Base-by-base conservation (phyloP, 2,888 invertebrate species). In the Sarcophaga subvicina region DNA sequence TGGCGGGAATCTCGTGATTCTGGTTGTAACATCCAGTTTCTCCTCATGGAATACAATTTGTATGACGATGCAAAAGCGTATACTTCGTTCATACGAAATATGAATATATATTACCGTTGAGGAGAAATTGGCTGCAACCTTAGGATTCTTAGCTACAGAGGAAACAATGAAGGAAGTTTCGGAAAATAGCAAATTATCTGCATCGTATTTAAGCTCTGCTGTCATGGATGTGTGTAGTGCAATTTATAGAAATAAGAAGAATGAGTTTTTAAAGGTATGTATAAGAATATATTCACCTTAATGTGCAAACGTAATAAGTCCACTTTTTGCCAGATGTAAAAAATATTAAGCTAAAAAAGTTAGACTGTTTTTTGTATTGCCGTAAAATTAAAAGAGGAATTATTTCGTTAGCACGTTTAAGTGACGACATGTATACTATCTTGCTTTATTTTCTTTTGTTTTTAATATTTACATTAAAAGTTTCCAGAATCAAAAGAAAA, bases 61-160 rank as follows among this genome's bases (percentile, higher is more conserved):
- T 75, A 4, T 75, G 11, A 25, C 5, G 75, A 75, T 47, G 25
- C 3, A 63, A 14, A 63, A 47, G 64, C 75, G 14, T 63, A 75
- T 73, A 75, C 75, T 63, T 75, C 63, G 73, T 73, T 73, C 37
- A 37, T 73, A 25, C 25, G 25, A 20, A 73, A 14, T 20, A 10
- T 2, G 76, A n/a, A 76, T 66, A 76, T 76, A 49, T 66, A 54
- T 76, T 77, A 54, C 45, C 10, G 67, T 17, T 77, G 67, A 77
- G 45, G 77, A 77, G 22, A 59, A 77, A 77, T 67, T 77, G 59
- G 59, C 59, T 67, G 67, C 66, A n/a, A 77, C 77, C 45, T 27
- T 77, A 60, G 4, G 67, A 59, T 77, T 77, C 12, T 59, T 77
- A 59, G 67, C 67, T 17, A 77, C 59, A 45, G 77, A 45, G 20